These are phyloP conservation scores for Morus bassanus DNA, from an alignment of 2,797 vertebrate genomes.

Conservation along the genomic window DNA sequence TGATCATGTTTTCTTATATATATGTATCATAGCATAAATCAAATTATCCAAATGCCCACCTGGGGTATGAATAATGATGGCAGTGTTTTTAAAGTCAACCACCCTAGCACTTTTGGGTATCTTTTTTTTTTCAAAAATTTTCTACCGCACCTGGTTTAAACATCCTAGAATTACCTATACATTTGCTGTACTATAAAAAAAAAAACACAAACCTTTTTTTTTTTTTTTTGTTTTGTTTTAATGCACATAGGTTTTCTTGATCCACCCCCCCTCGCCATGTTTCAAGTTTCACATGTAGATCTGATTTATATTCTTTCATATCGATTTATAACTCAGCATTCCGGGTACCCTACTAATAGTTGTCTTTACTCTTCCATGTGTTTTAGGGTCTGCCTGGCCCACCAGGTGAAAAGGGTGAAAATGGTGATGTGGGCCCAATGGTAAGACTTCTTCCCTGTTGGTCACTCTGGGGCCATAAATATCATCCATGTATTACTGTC, in stretches of 20 bases:
- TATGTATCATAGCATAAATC: background rate
- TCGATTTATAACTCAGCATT: background rate
- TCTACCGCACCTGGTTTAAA: background rate
- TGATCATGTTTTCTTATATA: background rate
- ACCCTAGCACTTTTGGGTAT: background rate
- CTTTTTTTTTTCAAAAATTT: accelerated
- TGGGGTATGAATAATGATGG: background rate
- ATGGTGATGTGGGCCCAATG: conserved; percentile 97
- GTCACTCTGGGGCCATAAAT: background rate
- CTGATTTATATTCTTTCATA: background rate
- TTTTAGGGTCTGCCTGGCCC: conserved; percentile 93
- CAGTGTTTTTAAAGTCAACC: background rate
- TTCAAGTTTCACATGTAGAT: background rate
- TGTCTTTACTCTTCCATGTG: background rate
- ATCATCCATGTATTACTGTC: background rate
- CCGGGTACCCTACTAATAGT: background rate
- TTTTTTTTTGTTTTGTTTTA: background rate
- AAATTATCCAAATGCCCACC: background rate
- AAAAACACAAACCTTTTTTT: background rate
- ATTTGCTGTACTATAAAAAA: background rate
- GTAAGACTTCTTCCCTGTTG: conserved; percentile 71
- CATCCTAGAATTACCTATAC: background rate
- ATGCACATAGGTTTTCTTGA: background rate
- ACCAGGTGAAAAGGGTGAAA: conserved; percentile 97
- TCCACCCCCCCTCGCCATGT: background rate